These are phyloP conservation scores for Salvelinus alpinus DNA, from an alignment of 2,113 vertebrate species.

Conservation along the genomic window DNA sequence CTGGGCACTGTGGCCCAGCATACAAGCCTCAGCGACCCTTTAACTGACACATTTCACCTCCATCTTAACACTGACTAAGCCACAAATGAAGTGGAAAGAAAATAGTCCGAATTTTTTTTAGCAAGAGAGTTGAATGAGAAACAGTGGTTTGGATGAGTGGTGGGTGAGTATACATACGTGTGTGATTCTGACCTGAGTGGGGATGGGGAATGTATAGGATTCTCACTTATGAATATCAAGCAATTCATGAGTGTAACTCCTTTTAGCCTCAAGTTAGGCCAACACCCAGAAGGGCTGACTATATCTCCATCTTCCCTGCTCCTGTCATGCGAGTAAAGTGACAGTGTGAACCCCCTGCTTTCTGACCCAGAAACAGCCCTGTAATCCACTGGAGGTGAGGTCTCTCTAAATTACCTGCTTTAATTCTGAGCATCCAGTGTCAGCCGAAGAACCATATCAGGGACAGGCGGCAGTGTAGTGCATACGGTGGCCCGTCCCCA, in stretches of 20 bases:
- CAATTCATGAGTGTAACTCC: neutral
- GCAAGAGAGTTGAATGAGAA: neutral
- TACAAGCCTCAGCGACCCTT: neutral
- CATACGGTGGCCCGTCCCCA: conserved; percentile 22
- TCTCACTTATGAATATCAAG: neutral
- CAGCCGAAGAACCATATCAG: conserved; percentile 68
- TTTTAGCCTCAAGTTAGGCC: neutral
- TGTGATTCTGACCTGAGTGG: neutral
- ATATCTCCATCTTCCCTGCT: neutral
- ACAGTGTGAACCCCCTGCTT: conserved; percentile 31
- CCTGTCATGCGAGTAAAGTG: neutral
- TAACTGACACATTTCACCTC: neutral
- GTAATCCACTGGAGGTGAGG: conserved; percentile 45
- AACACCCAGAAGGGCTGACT: neutral
- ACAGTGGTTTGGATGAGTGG: neutral
- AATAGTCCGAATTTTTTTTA: neutral
- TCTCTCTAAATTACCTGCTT: conserved; percentile 46
- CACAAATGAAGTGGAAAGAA: neutral
- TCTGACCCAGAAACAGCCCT: conserved; percentile 52
- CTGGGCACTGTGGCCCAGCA: neutral
- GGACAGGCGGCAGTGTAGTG: conserved; percentile 32
- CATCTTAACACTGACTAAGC: neutral
- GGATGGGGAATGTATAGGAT: neutral
- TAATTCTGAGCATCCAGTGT: conserved; percentile 61
- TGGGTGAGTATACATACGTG: neutral